Conservation (phyloP, 2,113 vertebrate genomes). For the Sceloporus undulatus region DNA sequence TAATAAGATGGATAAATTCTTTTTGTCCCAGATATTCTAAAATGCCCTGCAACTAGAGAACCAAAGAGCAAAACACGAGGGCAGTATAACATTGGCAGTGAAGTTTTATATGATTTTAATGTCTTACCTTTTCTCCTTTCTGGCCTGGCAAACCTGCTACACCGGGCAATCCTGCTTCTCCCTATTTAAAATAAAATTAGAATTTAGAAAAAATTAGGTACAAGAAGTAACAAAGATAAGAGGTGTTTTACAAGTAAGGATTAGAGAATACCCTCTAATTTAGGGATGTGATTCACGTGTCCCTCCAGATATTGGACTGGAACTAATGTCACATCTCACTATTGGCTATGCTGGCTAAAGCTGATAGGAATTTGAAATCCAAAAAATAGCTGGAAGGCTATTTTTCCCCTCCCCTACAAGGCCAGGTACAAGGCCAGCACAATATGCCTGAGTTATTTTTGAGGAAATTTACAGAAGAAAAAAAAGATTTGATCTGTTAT, state of each 20-base stretch:
- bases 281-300: no score
- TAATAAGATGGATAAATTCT: no score
- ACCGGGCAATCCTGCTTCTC: slow-evolving; percentile 83
- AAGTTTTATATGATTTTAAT: neutral
- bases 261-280: no score
- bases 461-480: neutral
- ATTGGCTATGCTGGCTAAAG: neutral
- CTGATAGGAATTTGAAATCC: neutral
- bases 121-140: slow-evolving; percentile 86
- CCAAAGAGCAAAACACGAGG: neutral
- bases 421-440: no score
- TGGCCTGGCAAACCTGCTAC: slow-evolving; percentile 80
- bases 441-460: neutral
- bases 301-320: neutral
- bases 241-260: no score
- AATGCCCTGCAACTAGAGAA: neutral
- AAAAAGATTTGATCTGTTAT: neutral
- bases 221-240: neutral
- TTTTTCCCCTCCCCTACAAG: no score
- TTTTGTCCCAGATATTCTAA: neutral
- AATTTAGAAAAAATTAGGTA: neutral
- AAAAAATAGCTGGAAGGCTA: neutral
- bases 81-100: neutral
- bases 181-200: slow-evolving; percentile 75
- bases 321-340: neutral